These are phyloP conservation scores for Nymphalis io DNA, from an alignment of 1,140 invertebrate genomes.

Conservation along the genomic window DNA sequence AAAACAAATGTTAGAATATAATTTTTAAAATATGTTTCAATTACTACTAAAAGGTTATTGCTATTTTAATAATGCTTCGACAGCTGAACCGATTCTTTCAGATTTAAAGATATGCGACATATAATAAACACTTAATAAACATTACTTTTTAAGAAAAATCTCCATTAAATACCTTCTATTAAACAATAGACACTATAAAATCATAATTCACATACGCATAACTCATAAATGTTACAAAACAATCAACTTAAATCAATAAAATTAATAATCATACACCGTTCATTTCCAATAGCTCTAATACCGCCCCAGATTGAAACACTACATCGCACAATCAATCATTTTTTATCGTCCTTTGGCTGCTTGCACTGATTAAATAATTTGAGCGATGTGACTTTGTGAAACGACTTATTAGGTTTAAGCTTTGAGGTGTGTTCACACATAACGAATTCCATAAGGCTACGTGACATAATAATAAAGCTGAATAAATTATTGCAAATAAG, in stretches of 20 bases:
- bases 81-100: too few relatives aligned
- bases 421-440: conserved; percentile 35
- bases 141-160: too few relatives aligned
- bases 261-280: background rate
- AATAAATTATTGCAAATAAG: background rate
- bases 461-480: background rate
- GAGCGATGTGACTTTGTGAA: conserved; percentile 67
- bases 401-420: conserved; percentile 39
- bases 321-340: conserved; percentile 69
- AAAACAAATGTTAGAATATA: too few relatives aligned
- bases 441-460: background rate
- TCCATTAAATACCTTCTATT: too few relatives aligned
- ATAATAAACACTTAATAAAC: too few relatives aligned
- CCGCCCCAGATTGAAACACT: conserved; percentile 57
- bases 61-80: too few relatives aligned
- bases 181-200: too few relatives aligned
- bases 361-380: conserved; percentile 76
- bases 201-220: background rate
- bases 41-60: too few relatives aligned
- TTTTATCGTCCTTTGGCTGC: conserved; percentile 63
- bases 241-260: background rate
- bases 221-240: background rate
- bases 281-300: conserved; percentile 6
- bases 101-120: too few relatives aligned
- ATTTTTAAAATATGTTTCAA: too few relatives aligned